Evolutionary conservation across 2,113 vertebrate genomes (phyloP), one percentile per base, ranked within the genome.

Genomic region (Acrocephalus arundinaceus): DNA sequence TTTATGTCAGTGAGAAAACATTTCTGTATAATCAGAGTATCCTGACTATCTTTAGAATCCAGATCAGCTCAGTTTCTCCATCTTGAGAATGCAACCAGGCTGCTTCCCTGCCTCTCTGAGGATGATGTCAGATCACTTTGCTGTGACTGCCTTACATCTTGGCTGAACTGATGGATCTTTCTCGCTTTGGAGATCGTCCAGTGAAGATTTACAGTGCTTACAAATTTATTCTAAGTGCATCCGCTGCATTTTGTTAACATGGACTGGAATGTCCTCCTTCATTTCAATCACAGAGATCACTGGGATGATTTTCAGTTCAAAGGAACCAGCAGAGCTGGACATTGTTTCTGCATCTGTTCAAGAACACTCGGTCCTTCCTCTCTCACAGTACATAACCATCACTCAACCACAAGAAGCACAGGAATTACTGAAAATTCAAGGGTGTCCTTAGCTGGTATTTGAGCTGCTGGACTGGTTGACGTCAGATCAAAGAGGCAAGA

Each of bases 141-240:
- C 79, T 68, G 59, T 67, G 63, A 7, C 52, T 67, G 72, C 43
- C 27, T 83, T 10, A 67, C 39, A 9, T 91, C 58, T 82, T 77
- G 92, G 84, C 76, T 74, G 58, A 57, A n/a, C 39, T 70, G 30
- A 67, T 3, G 23, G 14, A 43, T 45, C 58, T 74, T 76, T 63
- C 46, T 79, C 49, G 89, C 84, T 81, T 89, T 95, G 96, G 94
- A 96, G 73, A 65, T 45, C 63, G 70, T 81, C 94, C 95, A 96
- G 61, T 0, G 0, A 55, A 78, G 65, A 23, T 79, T 67, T 66
- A 21, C 2, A 6, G 24, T 18, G 39, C 27, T 57, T 81, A 75
- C 46, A 67, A 72, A 93, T 89, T 61, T 90, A 94, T 93, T 94
- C 79, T 58, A 66, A 97, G 81, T 43, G 46, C 2, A 7, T 95